Conservation (phyloP, 1,140 invertebrate species). For the Megalopta genalis region DNA sequence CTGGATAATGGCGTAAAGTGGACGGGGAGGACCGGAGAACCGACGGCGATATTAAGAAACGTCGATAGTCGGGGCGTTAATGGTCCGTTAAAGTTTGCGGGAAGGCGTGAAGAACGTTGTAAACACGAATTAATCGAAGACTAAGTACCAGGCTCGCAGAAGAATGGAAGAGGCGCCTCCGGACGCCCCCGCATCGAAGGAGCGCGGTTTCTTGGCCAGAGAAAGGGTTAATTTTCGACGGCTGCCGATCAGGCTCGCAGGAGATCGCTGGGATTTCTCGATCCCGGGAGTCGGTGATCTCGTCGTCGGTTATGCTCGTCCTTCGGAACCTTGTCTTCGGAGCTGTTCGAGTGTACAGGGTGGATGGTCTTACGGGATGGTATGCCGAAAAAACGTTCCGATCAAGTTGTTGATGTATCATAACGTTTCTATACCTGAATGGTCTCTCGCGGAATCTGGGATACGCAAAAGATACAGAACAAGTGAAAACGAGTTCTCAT, state of each 20-base stretch:
- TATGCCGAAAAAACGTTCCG: too few relatives aligned
- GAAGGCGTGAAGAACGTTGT: constrained; percentile 74
- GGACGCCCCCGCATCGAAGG: neutral
- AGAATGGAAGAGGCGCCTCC: constrained; percentile 16
- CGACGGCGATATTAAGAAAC: constrained; percentile 8
- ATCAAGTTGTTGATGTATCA: too few relatives aligned
- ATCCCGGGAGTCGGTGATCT: neutral
- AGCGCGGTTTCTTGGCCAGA: constrained; percentile 43
- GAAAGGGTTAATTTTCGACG: constrained; percentile 67
- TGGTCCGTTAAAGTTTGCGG: constrained; percentile 60
- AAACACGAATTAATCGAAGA: constrained; percentile 76
- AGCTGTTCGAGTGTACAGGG: too few relatives aligned
- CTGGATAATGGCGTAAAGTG: neutral
- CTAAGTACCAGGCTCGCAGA: constrained; percentile 50
- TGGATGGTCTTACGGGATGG: too few relatives aligned
- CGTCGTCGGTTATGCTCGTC: too few relatives aligned
- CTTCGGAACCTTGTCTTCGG: neutral
- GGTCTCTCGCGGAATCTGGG: too few relatives aligned
- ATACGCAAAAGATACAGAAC: too few relatives aligned
- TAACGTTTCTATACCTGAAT: too few relatives aligned
- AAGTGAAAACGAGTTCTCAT: too few relatives aligned
- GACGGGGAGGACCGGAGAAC: neutral
- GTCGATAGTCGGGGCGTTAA: constrained; percentile 58
- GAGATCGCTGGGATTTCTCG: neutral
- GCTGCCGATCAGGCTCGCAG: constrained; percentile 57